phyloP scores from a whole-genome alignment of 2,113 vertebrate species.

The Hyperopisus bebe region DNA sequence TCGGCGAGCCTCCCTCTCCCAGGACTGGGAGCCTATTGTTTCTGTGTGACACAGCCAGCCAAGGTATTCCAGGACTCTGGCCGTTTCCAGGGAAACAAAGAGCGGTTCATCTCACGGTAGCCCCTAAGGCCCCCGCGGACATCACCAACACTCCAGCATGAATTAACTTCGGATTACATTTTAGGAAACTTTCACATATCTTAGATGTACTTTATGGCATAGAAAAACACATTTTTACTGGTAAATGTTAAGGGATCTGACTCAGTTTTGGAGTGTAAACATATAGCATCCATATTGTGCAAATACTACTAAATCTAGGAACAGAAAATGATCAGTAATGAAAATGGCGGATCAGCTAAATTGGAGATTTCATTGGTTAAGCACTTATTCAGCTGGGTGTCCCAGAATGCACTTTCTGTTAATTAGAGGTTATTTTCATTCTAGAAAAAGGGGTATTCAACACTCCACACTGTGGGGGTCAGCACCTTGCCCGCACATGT shows the following conservation, averaged over 20 bases:
- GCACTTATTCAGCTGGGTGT: neutral
- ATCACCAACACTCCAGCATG: neutral
- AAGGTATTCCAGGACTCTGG: constrained; percentile 64
- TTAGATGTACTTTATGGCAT: neutral
- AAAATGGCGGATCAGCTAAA: neutral
- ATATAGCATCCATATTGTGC: neutral
- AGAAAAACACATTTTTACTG: neutral
- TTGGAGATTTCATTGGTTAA: neutral
- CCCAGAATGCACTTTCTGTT: neutral
- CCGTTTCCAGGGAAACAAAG: constrained; percentile 55
- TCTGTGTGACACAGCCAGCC: constrained; percentile 50
- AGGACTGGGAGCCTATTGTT: constrained; percentile 67
- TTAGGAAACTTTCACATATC: neutral
- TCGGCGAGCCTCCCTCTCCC: constrained; percentile 60
- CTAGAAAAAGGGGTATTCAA: neutral
- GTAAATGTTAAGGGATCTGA: neutral
- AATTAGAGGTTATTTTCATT: neutral
- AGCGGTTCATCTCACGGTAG: constrained; percentile 57
- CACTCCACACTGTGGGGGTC: neutral
- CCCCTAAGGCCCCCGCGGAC: constrained; percentile 23
- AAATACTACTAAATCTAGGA: neutral
- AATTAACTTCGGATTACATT: neutral
- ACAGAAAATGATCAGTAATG: neutral
- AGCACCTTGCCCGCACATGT: neutral
- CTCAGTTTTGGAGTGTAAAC: neutral